phyloP scores from a whole-genome alignment of 2,113 vertebrate genomes.

The Bubalus kerabau region DNA sequence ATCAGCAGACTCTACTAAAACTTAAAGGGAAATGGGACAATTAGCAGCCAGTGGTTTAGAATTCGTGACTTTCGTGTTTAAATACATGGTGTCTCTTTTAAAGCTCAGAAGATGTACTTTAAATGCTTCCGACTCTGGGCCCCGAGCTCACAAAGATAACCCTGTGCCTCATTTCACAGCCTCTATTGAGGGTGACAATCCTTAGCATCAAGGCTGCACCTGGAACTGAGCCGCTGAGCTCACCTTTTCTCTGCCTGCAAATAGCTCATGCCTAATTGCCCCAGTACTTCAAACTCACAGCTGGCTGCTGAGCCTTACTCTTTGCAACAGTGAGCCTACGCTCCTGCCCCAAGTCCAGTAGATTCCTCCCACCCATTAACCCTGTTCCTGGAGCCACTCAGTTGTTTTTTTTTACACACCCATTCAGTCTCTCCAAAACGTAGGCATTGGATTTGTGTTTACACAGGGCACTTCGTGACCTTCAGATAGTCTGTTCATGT shows the following conservation, averaged over 20 bases:
- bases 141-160: not conserved
- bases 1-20: not conserved
- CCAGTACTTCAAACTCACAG: constrained; percentile 28
- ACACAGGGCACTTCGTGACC: not conserved
- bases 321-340: not conserved
- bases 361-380: constrained; percentile 11
- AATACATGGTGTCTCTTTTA: not conserved
- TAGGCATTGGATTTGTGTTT: not conserved
- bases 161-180: not conserved
- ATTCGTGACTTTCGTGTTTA: not conserved
- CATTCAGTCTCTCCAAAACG: not conserved
- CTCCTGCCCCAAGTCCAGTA: not conserved
- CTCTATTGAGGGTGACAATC: not conserved
- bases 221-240: not conserved
- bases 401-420: not conserved
- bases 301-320: not conserved
- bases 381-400: not conserved
- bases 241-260: constrained; percentile 41
- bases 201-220: not conserved
- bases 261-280: constrained; percentile 54
- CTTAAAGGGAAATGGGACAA: constrained; percentile 59
- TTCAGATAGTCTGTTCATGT: not conserved
- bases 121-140: not conserved
- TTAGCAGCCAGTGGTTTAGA: constrained; percentile 36
- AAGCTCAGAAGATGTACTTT: not conserved